A percentile compares a stretch with the other conserved stretches of the same genome.
Conservation (phyloP, 2,113 vertebrate species). For the Syngnathus typhle region DNA sequence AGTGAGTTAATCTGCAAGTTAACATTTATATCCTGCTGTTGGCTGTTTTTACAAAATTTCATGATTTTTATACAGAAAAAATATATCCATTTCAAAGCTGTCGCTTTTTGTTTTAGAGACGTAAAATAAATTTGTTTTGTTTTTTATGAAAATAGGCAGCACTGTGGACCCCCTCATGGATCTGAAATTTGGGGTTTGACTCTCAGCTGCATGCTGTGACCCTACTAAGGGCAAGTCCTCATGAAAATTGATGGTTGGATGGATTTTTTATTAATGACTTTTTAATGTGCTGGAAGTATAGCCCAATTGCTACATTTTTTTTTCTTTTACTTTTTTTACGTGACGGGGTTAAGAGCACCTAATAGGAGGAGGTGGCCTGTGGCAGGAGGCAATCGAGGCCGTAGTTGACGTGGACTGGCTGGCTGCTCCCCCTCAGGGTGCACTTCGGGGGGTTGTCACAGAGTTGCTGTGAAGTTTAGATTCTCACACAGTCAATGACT, state of each 20-base stretch:
- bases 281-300: background rate
- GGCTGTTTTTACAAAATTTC: background rate
- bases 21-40: background rate
- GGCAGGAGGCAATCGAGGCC: constrained; percentile 7
- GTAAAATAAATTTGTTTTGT: background rate
- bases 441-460: constrained; percentile 26
- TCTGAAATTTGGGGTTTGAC: background rate
- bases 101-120: background rate
- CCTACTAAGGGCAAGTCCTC: background rate
- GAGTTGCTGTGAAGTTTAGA: constrained; percentile 23
- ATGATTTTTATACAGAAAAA: background rate
- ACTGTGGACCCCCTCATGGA: background rate
- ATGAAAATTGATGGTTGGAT: background rate
- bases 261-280: background rate
- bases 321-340: too few relatives aligned
- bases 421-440: constrained; percentile 35
- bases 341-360: background rate
- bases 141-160: background rate
- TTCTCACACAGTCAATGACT: constrained; percentile 2
- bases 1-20: background rate
- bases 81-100: background rate
- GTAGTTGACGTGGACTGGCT: constrained; percentile 15
- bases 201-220: background rate
- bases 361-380: constrained; percentile 9
- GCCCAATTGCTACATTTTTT: background rate